phyloP scores from a whole-genome alignment of 1,140 invertebrate species.

The Harpegnathos saltator region DNA sequence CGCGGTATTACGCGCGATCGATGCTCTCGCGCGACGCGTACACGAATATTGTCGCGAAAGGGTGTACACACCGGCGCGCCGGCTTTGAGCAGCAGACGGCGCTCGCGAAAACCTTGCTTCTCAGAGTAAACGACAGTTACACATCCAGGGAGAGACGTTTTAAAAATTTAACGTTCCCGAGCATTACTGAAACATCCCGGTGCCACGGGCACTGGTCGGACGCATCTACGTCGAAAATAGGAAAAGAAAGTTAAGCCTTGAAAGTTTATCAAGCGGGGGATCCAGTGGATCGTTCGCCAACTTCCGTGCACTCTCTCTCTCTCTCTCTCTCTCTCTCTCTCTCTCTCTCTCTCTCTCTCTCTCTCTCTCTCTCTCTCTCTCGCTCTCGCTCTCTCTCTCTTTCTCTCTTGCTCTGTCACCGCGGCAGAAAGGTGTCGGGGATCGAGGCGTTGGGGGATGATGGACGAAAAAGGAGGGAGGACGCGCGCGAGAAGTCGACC shows the following conservation, averaged over 20 bases:
- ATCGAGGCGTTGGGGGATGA: not conserved
- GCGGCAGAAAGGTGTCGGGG: slow-evolving; percentile 22
- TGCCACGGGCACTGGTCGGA: slow-evolving; percentile 10
- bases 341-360: slow-evolving; percentile 3
- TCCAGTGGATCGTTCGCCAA: slow-evolving; percentile 45
- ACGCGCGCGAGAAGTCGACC: slow-evolving; percentile 28
- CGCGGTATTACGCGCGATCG: not conserved
- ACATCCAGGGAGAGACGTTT: slow-evolving; percentile 17
- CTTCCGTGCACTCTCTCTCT: slow-evolving; percentile 17
- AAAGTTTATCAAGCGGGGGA: slow-evolving; percentile 61
- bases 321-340: slow-evolving; percentile 6
- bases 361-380: slow-evolving; percentile 6
- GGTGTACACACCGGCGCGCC: too few relatives aligned
- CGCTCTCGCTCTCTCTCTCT: slow-evolving; percentile 6
- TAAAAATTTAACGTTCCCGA: slow-evolving; percentile 45
- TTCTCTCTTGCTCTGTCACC: slow-evolving; percentile 28
- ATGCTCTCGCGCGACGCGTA: not conserved
- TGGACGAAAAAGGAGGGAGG: not conserved
- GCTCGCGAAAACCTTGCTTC: not conserved
- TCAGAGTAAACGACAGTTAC: slow-evolving; percentile 1
- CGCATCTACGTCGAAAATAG: slow-evolving; percentile 28
- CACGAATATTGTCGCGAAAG: not conserved
- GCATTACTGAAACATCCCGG: slow-evolving; percentile 38
- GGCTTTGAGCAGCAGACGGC: not conserved
- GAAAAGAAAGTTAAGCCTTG: slow-evolving; percentile 39